These are phyloP conservation scores for Macroteleia sp. DNA, from an alignment of 2,888 invertebrate species.

Conservation along the genomic window DNA sequence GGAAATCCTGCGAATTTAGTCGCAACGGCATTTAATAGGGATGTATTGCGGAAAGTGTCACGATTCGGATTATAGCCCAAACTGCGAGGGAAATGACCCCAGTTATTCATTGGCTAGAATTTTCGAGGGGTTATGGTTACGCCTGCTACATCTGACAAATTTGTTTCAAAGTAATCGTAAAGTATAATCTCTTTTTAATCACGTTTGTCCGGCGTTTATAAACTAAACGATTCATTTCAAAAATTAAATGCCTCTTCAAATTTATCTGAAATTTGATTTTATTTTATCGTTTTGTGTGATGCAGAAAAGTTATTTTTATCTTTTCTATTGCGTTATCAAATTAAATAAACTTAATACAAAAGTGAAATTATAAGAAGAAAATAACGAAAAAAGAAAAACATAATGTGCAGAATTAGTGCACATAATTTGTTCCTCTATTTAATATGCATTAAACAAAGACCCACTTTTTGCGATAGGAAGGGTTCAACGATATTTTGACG, in stretches of 20 bases:
- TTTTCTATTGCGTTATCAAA: no score
- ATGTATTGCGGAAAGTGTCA: conserved; percentile 14
- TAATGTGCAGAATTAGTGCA: neutral
- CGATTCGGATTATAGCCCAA: conserved; percentile 3
- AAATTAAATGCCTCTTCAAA: no score
- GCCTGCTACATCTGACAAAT: conserved; percentile 19
- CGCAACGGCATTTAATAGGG: neutral
- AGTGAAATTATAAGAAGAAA: neutral
- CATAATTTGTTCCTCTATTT: conserved; percentile 27
- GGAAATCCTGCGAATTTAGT: neutral
- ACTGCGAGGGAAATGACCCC: conserved; percentile 12
- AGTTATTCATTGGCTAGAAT: conserved; percentile 5
- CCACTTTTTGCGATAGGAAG: conserved; percentile 12
- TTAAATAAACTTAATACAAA: no score
- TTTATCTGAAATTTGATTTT: no score
- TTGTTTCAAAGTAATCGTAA: conserved; percentile 1
- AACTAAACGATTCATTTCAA: neutral
- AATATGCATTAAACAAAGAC: conserved; percentile 32
- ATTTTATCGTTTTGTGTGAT: no score
- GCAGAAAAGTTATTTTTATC: no score
- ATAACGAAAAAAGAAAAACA: neutral
- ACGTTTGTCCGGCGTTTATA: no score
- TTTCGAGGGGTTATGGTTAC: conserved; percentile 9
- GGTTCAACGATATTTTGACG: conserved; percentile 35
- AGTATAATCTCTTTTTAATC: conserved; percentile 5